Conservation (phyloP, 2,888 invertebrate genomes). For the Dryocosmus kuriphilus region DNA sequence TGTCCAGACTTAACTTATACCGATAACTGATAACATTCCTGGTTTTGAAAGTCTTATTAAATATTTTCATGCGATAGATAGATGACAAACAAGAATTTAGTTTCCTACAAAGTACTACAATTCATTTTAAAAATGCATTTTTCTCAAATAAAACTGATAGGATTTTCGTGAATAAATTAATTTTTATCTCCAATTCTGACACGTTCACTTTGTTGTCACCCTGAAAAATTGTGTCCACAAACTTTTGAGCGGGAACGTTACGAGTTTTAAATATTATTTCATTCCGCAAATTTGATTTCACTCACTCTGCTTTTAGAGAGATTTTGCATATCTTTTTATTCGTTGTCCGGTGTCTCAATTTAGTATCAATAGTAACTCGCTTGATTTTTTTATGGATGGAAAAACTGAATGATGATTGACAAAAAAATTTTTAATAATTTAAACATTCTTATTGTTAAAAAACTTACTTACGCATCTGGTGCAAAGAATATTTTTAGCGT, state of each 20-base stretch:
- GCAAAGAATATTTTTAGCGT: background rate
- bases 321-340: conserved; percentile 15
- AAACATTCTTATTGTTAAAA: background rate
- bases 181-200: conserved; percentile 4
- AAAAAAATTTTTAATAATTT: background rate
- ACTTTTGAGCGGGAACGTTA: background rate
- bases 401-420: background rate
- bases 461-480: conserved; percentile 8
- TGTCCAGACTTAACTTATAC: background rate
- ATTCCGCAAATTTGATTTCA: background rate
- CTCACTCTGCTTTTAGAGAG: background rate
- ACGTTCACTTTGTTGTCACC: conserved; percentile 13
- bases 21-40: background rate
- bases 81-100: background rate
- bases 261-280: conserved; percentile 32
- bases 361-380: background rate
- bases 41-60: background rate
- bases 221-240: conserved; percentile 2
- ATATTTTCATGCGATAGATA: background rate
- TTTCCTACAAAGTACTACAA: background rate
- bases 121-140: background rate
- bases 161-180: conserved; percentile 8
- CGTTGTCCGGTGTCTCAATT: background rate
- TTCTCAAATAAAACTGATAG: background rate
- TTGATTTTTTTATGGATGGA: background rate